Conservation (phyloP, 2,888 invertebrate species). For the Leptogaster cylindrica region DNA sequence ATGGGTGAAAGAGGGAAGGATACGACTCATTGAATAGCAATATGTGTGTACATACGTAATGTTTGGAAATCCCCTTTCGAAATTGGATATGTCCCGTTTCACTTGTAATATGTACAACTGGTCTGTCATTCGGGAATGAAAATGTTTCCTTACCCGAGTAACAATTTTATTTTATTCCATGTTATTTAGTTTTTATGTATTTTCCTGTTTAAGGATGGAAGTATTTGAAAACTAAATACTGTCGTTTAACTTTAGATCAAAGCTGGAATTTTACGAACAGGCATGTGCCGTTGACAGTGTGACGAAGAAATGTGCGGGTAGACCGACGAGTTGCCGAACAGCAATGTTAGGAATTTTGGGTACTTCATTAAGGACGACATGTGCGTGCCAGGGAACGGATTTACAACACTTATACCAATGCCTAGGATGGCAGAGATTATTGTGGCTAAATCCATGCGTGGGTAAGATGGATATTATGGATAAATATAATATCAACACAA, state of each 20-base stretch:
- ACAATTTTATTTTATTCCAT: background rate
- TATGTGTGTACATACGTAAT: background rate
- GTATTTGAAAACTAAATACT: conserved; percentile 15
- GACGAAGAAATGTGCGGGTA: conserved; percentile 87
- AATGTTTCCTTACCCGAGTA: conserved; percentile 15
- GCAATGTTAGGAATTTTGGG: conserved; percentile 89
- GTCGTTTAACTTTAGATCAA: conserved; percentile 65
- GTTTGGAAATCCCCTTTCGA: conserved; percentile 16
- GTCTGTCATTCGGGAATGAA: conserved; percentile 6
- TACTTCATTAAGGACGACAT: conserved; percentile 85
- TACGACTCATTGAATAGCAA: too few relatives aligned
- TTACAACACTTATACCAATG: conserved; percentile 85
- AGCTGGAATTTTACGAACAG: conserved; percentile 87
- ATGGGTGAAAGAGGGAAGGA: too few relatives aligned
- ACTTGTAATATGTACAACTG: conserved; percentile 27
- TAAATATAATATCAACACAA: background rate
- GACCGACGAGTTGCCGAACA: conserved; percentile 81
- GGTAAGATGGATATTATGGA: too few relatives aligned
- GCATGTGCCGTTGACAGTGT: conserved; percentile 90
- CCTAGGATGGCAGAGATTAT: conserved; percentile 85
- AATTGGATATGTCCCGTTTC: conserved; percentile 27
- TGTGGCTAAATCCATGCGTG: conserved; percentile 93
- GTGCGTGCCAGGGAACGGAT: conserved; percentile 87
- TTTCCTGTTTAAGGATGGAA: background rate
- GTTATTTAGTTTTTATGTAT: too few relatives aligned